Base-by-base conservation (phyloP, 1,140 invertebrate species). In the Arctopsyche grandis region DNA sequence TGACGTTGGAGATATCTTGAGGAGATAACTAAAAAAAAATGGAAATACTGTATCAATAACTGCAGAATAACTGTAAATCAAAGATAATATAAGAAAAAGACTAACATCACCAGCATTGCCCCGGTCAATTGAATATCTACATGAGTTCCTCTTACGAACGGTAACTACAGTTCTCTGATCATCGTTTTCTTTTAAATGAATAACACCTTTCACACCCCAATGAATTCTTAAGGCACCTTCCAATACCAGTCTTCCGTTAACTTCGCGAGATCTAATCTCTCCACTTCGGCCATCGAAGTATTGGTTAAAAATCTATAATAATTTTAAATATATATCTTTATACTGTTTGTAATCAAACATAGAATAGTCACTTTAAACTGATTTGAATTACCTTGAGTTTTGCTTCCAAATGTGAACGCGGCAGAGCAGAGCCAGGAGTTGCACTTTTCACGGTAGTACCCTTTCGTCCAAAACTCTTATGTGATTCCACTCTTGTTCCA, bases 121-220 rank as follows among this genome's bases (percentile, higher is more conserved):
- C 92, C 92, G 83, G 90, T 88, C 38, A 91, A 91, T 56, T 91
- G 84, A 71, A 91, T 92, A 74, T 70, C 92, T 88, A 70, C 89
- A 92, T 0, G 92, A 93, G 85, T 93, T 93, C 79, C 92, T 87
- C 83, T 93, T 92, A 56, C 92, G 87, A 14, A 93, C 91, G 16
- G 91, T 92, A 9, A 93, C 91, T 44, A 94, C 92, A 1, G 92
- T 93, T 60, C 93, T 87, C 81, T 96, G 93, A 87, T 96, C 94
- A 85, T 96, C 94, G 85, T 96, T 94, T 86, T 96, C 94, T 86
- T 96, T 95, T 5, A 97, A 87, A 86, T 95, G 94, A 82, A 97
- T 96, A 0, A 95, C 91, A 74, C 94, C 93, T 44, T 92, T 90
- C 0, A 96, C 92, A 58, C 95, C 95, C 95, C 95, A 97, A 87